Base-by-base conservation (phyloP, 2,113 vertebrate genomes). In the Athene noctua region DNA sequence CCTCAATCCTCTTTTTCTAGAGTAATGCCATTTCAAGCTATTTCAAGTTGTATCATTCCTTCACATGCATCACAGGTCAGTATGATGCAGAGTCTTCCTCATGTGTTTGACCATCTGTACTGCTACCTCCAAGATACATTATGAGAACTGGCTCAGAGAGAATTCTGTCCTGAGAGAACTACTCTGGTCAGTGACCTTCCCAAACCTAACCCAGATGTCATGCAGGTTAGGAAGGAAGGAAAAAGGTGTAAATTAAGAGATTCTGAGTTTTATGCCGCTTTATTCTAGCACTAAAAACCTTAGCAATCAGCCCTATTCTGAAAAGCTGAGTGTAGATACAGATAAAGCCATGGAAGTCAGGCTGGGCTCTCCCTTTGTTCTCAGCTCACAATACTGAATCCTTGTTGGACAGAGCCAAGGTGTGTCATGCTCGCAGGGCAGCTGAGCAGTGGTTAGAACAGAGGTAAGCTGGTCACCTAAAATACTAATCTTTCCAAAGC, bases 351-450 rank as follows among this genome's bases (percentile, higher is more conserved):
- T 34, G 30, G 63, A 47, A 68, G 42, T 30, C 59, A 74, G 61
- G 19, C 26, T 17, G 36, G 59, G 36, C 25, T 61, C 46, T 55
- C 57, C n/a, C 29, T 66, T 27, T 66, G 29, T 29, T 84, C 23
- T 71, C 68, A 49, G 27, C 47, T 38, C 80, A 65, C 44, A 63
- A 23, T 34, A 59, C 58, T 78, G 80, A 38, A 73, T 62, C 32
- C 29, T 17, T 19, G 13, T 26, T 1, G 0, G 42, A 27, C 1
- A 58, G 19, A 54, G 51, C 16, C 49, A 49, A 73, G 42, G 42
- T 63, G 22, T 6, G 25, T 21, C 73, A 54, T 61, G 40, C n/a
- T 84, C 34, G 10, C 4, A 17, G 73, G 26, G 77, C 10, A 65
- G 51, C 23, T 29, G 19, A 66, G 72, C 47, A 38, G 73, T 36